Conservation (phyloP, 2,888 invertebrate species). For the Cybosia mesomella region DNA sequence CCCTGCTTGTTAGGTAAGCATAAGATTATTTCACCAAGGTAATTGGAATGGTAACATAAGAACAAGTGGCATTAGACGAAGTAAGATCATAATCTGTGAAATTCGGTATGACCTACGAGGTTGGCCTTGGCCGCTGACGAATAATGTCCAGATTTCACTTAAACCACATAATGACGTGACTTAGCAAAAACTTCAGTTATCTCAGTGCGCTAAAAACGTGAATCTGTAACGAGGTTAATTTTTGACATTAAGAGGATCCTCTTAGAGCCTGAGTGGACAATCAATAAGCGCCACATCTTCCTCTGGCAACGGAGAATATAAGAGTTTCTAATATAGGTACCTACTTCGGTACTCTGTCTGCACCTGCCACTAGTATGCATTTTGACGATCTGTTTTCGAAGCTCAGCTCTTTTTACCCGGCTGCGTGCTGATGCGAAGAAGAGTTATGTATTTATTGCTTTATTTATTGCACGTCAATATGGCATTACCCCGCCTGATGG, state of each 20-base stretch:
- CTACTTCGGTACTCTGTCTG: no score
- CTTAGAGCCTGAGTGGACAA: neutral
- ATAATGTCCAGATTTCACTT: slow-evolving; percentile 37
- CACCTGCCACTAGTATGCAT: no score
- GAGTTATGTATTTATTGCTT: no score
- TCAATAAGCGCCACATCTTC: no score
- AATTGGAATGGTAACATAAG: slow-evolving; percentile 4
- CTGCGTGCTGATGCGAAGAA: no score
- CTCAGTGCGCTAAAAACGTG: neutral
- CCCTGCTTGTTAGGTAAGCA: neutral
- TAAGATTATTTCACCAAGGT: neutral
- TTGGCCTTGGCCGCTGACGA: slow-evolving; percentile 39
- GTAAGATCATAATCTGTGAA: slow-evolving; percentile 21
- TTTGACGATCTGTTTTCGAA: no score
- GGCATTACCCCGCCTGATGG: no score
- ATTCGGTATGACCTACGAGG: slow-evolving; percentile 11
- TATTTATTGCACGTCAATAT: no score
- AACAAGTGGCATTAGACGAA: slow-evolving; percentile 27
- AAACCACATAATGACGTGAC: slow-evolving; percentile 26
- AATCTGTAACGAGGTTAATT: neutral
- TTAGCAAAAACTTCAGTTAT: slow-evolving; percentile 16
- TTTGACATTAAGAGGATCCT: neutral
- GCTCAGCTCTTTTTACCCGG: no score
- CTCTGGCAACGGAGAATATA: no score
- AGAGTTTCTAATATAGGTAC: no score